Evolutionary conservation across 2,113 vertebrate species (phyloP).

Genomic region (Erpornis zantholeuca): DNA sequence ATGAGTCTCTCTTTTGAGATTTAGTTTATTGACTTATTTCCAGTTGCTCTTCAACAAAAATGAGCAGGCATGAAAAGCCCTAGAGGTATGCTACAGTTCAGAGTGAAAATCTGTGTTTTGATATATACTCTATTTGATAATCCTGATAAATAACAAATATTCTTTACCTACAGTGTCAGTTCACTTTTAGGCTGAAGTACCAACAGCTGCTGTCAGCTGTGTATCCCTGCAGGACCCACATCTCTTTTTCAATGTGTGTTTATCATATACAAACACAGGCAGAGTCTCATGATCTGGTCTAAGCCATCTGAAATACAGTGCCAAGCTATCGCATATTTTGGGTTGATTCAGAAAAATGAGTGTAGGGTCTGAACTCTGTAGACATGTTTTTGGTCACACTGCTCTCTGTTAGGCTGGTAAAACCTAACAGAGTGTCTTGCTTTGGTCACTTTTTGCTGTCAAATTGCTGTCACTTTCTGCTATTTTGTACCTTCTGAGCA

Average conservation of each 20-base stretch:
- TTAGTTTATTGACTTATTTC: neutral
- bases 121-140: neutral
- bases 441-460: neutral
- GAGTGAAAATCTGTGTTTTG: neutral
- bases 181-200: neutral
- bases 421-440: neutral
- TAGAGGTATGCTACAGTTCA: neutral
- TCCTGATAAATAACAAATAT: neutral
- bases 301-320: neutral
- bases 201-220: neutral
- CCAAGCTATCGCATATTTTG: neutral
- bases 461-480: neutral
- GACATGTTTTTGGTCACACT: neutral
- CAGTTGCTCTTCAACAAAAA: neutral
- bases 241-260: neutral
- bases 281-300: neutral
- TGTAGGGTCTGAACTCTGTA: neutral
- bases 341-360: neutral
- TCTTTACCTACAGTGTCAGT: neutral
- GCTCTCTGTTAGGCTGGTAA: neutral
- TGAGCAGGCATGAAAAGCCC: neutral
- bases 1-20: neutral
- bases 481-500: neutral
- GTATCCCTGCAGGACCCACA: neutral
- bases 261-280: fast-evolving